A percentile compares a stretch with the other conserved stretches of the same genome.
phyloP scores from a whole-genome alignment of 2,888 invertebrate genomes.

The Cordylochernes scorpioides region DNA sequence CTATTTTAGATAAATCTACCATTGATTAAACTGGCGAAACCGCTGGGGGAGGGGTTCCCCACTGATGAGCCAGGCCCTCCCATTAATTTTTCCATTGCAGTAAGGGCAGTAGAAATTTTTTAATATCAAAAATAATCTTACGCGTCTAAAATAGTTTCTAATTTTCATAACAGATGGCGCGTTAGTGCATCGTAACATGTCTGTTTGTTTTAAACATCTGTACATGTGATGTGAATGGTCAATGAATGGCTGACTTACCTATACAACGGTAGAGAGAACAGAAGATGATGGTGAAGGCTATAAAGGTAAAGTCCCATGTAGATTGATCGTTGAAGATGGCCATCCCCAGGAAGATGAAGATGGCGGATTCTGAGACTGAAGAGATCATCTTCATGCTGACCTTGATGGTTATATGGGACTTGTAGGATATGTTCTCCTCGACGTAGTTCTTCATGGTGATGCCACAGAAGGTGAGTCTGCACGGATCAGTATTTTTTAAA shows the following conservation, averaged over 20 bases:
- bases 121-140: too few relatives aligned
- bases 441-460: conserved; percentile 98
- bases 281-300: conserved; percentile 67
- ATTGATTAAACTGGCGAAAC: too few relatives aligned
- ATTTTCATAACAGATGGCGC: too few relatives aligned
- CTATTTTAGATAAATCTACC: too few relatives aligned
- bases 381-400: conserved; percentile 98
- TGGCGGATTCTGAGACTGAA: conserved; percentile 87
- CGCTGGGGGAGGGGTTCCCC: too few relatives aligned
- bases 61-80: too few relatives aligned
- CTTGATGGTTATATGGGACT: conserved; percentile 89
- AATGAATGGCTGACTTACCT: conserved; percentile 33
- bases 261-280: conserved; percentile 69
- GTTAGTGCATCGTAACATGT: too few relatives aligned
- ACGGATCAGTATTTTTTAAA: too few relatives aligned
- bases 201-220: background rate
- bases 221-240: background rate
- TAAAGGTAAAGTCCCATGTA: conserved; percentile 87
- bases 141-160: too few relatives aligned
- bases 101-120: too few relatives aligned
- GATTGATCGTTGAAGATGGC: conserved; percentile 78
- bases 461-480: conserved; percentile 92
- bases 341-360: conserved; percentile 95
- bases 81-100: too few relatives aligned
- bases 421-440: conserved; percentile 85